phyloP scores from a whole-genome alignment of 2,888 invertebrate genomes.

The Agriopis leucophaearia region DNA sequence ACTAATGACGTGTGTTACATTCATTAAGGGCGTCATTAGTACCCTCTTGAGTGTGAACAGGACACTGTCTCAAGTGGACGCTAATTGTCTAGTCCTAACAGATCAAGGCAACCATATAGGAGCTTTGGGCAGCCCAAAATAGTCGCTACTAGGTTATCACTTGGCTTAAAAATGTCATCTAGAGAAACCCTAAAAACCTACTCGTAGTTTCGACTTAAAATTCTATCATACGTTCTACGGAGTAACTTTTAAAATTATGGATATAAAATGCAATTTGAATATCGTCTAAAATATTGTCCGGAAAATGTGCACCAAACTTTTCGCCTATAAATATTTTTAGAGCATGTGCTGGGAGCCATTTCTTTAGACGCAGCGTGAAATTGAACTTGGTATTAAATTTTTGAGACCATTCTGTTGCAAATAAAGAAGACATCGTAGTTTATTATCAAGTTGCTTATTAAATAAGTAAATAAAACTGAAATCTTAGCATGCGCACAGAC shows the following conservation, averaged over 20 bases:
- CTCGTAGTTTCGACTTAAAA: not conserved
- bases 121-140: no score
- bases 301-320: conserved; percentile 42
- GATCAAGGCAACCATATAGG: no score
- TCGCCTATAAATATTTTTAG: conserved; percentile 43
- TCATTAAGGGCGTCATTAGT: no score
- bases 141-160: no score
- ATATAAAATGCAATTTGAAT: conserved; percentile 63
- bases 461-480: no score
- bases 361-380: conserved; percentile 11
- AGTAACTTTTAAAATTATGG: conserved; percentile 60
- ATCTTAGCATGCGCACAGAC: no score
- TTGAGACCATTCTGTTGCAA: not conserved
- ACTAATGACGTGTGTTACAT: no score
- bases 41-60: no score
- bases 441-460: no score
- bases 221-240: conserved; percentile 18
- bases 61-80: no score
- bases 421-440: not conserved
- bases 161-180: not conserved
- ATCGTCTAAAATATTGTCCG: conserved; percentile 44
- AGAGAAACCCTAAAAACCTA: not conserved
- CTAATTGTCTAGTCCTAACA: no score
- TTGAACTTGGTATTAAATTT: conserved; percentile 13
- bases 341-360: conserved; percentile 41